phyloP scores from a whole-genome alignment of 2,888 invertebrate genomes.

The Chydorus sphaericus region DNA sequence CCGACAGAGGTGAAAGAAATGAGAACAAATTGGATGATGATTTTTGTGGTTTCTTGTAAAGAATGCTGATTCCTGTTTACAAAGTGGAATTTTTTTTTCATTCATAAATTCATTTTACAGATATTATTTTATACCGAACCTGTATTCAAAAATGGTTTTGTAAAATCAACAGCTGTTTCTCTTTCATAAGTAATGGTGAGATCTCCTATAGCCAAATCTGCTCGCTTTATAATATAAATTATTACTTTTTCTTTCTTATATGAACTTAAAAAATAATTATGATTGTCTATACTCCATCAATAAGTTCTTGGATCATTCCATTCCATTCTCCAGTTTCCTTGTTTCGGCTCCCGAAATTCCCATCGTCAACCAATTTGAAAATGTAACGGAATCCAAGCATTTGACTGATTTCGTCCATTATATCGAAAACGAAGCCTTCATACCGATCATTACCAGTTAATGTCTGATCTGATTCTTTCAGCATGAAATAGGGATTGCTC shows the following conservation, averaged over 20 bases:
- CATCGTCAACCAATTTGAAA: conserved; percentile 59
- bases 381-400: conserved; percentile 68
- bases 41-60: conserved; percentile 73
- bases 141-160: conserved; percentile 97
- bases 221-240: conserved; percentile 50
- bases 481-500: conserved; percentile 80
- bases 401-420: conserved; percentile 62
- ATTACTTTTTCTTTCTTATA: background rate
- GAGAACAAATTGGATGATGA: conserved; percentile 78
- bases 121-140: conserved; percentile 39
- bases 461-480: conserved; percentile 55
- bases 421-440: conserved; percentile 77
- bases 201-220: conserved; percentile 92
- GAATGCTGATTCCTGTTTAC: conserved; percentile 60
- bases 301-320: conserved; percentile 37
- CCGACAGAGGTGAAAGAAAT: conserved; percentile 78
- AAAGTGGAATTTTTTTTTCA: background rate
- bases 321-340: conserved; percentile 45
- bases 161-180: conserved; percentile 86
- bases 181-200: conserved; percentile 93
- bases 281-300: conserved; percentile 30
- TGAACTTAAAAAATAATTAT: background rate
- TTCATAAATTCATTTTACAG: too few species aligned
- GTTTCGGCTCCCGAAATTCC: conserved; percentile 51
- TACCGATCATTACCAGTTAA: conserved; percentile 65